Evolutionary conservation across 1,140 invertebrate genomes (phyloP).

Genomic region (Bombus pyrosoma): DNA sequence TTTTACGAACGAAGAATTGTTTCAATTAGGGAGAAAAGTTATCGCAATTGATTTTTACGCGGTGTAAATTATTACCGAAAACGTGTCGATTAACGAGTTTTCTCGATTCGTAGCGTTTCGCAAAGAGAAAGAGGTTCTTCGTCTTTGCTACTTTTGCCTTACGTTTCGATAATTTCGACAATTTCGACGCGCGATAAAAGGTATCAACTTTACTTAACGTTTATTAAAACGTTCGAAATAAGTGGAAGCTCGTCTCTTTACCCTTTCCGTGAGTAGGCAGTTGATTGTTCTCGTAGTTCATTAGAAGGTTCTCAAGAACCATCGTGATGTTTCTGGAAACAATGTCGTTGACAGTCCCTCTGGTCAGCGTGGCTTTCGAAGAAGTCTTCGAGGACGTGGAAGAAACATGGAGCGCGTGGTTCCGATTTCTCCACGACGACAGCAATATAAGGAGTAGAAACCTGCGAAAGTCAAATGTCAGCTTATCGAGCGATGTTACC

Average conservation of each 20-base stretch:
- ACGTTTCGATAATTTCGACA: too few relatives aligned
- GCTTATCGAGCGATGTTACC: too few relatives aligned
- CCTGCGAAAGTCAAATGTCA: constrained; percentile 37
- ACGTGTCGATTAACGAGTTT: accelerated
- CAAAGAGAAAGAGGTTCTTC: too few relatives aligned
- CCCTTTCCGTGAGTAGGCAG: constrained; percentile 92
- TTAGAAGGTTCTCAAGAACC: constrained; percentile 92
- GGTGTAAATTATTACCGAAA: background rate
- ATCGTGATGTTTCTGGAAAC: constrained; percentile 91
- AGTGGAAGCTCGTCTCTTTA: constrained; percentile 68
- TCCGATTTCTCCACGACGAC: constrained; percentile 69
- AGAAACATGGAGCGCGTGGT: constrained; percentile 56
- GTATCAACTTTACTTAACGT: too few relatives aligned
- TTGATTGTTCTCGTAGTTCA: constrained; percentile 95
- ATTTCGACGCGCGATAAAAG: too few relatives aligned
- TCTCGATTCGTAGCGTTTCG: too few relatives aligned
- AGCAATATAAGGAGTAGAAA: constrained; percentile 68
- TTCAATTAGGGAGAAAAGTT: accelerated
- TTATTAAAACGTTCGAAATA: too few relatives aligned
- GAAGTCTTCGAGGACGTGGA: constrained; percentile 17
- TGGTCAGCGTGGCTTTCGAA: constrained; percentile 62
- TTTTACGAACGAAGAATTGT: background rate
- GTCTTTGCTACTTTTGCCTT: too few relatives aligned
- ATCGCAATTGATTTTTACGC: background rate
- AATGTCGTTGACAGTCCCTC: constrained; percentile 86